A percentile compares a stretch with the other conserved stretches of the same genome.
Conservation (phyloP, 2,888 invertebrate species). For the Myathropa florea region DNA sequence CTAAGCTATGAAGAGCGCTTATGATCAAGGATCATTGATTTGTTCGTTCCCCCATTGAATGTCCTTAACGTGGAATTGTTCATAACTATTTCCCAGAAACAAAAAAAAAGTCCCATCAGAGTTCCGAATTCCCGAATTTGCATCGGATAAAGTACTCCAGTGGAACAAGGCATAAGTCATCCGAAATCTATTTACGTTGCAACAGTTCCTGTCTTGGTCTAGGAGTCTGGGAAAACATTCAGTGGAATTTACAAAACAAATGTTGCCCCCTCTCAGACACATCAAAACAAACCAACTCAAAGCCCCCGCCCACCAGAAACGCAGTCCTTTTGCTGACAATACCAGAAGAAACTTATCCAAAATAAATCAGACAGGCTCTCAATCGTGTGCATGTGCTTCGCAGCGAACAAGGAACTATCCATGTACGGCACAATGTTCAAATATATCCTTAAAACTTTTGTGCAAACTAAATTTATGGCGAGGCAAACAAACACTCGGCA, state of each 20-base stretch:
- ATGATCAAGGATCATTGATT: too few species aligned
- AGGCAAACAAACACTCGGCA: slow-evolving; percentile 63
- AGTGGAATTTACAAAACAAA: neutral
- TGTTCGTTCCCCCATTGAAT: too few species aligned
- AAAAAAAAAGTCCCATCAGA: too few species aligned
- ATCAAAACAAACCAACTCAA: neutral
- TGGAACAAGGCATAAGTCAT: neutral
- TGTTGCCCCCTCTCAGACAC: neutral
- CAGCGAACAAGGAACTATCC: slow-evolving; percentile 37
- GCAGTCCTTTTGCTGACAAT: neutral
- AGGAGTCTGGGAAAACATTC: neutral
- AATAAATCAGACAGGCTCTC: neutral
- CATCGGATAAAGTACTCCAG: too few species aligned
- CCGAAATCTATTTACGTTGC: neutral
- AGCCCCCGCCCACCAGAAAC: neutral
- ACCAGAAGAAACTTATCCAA: neutral
- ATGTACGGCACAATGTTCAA: slow-evolving; percentile 43
- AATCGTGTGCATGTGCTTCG: slow-evolving; percentile 3
- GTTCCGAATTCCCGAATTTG: too few species aligned
- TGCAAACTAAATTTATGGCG: slow-evolving; percentile 72
- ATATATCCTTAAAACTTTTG: slow-evolving; percentile 70
- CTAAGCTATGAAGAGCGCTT: too few species aligned
- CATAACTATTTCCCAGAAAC: too few species aligned
- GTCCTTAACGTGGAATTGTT: too few species aligned
- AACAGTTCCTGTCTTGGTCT: neutral